A percentile compares a stretch with the other conserved stretches of the same genome.
Conservation (phyloP, 2,113 vertebrate species). For the Hippocampus barbouri region DNA sequence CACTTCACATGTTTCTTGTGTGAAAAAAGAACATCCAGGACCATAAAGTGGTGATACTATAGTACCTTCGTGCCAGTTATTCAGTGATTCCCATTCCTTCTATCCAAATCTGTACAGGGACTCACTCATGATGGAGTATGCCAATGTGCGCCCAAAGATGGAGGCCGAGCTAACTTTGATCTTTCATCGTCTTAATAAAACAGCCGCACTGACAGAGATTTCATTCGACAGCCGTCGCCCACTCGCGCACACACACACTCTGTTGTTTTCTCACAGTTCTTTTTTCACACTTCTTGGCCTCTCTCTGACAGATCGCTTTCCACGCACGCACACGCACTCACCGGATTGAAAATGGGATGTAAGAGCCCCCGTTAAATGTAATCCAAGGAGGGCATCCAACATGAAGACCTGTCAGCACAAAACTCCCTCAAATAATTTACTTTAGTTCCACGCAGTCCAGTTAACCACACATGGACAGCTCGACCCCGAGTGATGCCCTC, state of each 20-base stretch:
- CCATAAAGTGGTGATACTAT: not conserved
- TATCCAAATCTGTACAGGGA: not conserved
- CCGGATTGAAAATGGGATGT: constrained; percentile 38
- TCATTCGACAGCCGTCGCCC: constrained; percentile 59
- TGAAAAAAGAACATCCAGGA: not conserved
- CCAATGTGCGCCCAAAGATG: not conserved
- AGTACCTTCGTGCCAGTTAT: not conserved
- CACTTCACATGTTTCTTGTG: not conserved
- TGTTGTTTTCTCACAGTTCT: constrained; percentile 25
- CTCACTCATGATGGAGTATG: not conserved
- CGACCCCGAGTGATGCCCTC: not conserved
- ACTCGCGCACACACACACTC: constrained; percentile 34
- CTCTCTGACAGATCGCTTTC: constrained; percentile 11
- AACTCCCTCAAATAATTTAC: not conserved
- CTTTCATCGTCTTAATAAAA: constrained; percentile 51
- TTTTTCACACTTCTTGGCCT: constrained; percentile 28
- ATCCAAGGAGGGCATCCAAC: not conserved
- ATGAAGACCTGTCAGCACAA: not conserved
- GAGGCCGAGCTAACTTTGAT: constrained; percentile 19
- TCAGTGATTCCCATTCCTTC: not conserved
- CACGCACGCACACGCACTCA: not conserved
- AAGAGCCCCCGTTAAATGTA: constrained; percentile 19
- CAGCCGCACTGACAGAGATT: constrained; percentile 54
- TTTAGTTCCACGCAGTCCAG: not conserved
- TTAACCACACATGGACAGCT: not conserved